Evolutionary conservation across 53 echinoderm and acorn worm genomes (phyloP).

Genomic region (Temnopleurus reevesii): DNA sequence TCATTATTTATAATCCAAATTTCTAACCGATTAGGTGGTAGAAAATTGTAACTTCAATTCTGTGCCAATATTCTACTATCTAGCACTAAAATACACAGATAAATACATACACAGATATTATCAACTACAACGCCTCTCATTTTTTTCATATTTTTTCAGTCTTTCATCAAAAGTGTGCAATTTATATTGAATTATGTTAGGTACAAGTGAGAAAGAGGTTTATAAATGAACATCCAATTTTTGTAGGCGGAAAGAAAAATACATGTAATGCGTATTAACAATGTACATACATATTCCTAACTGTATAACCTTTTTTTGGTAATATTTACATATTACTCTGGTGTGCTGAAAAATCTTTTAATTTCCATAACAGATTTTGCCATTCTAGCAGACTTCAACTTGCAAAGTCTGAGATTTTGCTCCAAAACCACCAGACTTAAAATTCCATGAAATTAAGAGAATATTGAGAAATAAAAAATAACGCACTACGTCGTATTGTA

Average conservation of each 20-base stretch:
- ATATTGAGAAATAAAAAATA: no score
- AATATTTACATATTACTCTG: slow-evolving; percentile 37
- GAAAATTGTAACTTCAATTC: slow-evolving; percentile 1
- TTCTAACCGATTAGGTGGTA: neutral
- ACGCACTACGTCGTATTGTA: no score
- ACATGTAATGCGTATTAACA: slow-evolving; percentile 40
- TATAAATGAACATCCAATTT: neutral
- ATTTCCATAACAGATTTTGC: no score
- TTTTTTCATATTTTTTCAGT: neutral
- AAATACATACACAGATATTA: slow-evolving; percentile 5
- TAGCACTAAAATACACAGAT: neutral
- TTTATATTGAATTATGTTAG: neutral
- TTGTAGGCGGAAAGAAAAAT: neutral
- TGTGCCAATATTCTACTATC: neutral
- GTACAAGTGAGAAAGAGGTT: neutral
- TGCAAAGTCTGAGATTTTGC: no score
- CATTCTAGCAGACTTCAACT: no score
- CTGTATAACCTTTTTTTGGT: neutral
- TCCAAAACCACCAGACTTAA: no score
- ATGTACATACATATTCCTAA: slow-evolving; percentile 25
- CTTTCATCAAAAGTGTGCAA: slow-evolving; percentile 46
- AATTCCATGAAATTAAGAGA: no score
- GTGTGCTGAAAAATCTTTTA: no score
- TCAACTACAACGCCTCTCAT: neutral
- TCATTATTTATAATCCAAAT: slow-evolving; percentile 49